phyloP scores from a whole-genome alignment of 2,113 vertebrate species.

The Lamprotornis superbus region DNA sequence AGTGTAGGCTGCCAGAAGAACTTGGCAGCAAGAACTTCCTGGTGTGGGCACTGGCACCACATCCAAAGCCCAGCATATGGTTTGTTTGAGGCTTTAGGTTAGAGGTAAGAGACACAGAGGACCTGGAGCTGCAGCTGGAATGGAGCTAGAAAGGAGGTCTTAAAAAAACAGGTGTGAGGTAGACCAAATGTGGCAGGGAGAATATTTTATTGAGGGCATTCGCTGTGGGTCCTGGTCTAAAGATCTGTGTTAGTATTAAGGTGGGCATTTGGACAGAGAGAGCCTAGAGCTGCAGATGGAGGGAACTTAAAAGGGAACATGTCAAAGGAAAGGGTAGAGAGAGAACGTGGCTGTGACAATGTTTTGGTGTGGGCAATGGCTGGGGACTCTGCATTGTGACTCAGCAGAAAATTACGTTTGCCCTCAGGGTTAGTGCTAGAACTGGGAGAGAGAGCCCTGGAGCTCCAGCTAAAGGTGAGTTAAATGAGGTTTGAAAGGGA shows the following conservation, averaged over 20 bases:
- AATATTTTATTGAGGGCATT: not conserved
- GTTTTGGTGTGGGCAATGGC: not conserved
- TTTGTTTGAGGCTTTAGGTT: not conserved
- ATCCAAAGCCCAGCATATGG: not conserved
- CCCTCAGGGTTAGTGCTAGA: not conserved
- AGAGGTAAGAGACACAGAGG: not conserved
- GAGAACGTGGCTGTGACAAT: not conserved
- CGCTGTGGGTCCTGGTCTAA: not conserved
- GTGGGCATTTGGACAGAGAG: not conserved
- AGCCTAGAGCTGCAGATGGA: not conserved
- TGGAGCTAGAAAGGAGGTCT: not conserved
- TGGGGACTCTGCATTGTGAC: not conserved
- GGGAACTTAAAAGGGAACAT: not conserved
- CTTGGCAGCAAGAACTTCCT: constrained; percentile 20
- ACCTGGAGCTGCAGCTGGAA: not conserved
- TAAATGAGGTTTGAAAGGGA: not conserved
- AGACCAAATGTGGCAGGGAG: not conserved
- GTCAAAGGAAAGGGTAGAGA: not conserved
- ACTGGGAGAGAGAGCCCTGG: not conserved
- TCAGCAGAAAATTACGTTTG: not conserved
- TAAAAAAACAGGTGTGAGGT: not conserved
- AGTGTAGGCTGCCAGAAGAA: not conserved
- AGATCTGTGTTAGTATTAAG: not conserved
- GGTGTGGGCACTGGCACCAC: not conserved
- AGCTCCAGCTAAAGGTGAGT: not conserved